A percentile compares a stretch with the other conserved stretches of the same genome.
Conservation (phyloP, 2,888 invertebrate genomes). For the Bugulina stolonifera region DNA sequence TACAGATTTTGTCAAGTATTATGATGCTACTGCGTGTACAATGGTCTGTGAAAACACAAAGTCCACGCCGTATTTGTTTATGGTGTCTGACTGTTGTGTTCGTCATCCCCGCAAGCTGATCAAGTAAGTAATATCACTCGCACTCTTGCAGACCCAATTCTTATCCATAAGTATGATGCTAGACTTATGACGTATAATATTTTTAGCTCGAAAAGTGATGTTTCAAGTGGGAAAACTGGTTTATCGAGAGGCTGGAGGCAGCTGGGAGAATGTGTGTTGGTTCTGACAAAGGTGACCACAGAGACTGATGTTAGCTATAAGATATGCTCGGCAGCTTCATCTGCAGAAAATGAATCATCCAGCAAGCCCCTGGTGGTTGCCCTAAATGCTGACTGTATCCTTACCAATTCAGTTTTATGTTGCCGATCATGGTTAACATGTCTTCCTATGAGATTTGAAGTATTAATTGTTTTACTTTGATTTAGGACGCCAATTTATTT, state of each 20-base stretch:
- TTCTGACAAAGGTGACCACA: background rate
- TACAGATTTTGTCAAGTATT: background rate
- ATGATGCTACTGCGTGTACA: background rate
- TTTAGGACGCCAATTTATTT: no score
- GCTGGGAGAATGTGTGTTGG: background rate
- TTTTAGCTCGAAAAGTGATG: background rate
- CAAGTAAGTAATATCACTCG: background rate
- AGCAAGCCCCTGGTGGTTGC: background rate
- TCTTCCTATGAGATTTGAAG: no score
- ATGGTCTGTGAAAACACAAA: background rate
- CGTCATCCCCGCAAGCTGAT: background rate
- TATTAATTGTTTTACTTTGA: no score
- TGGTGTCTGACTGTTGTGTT: background rate
- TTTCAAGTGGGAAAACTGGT: background rate
- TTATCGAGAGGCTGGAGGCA: background rate
- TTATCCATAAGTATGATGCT: background rate
- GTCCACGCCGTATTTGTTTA: background rate
- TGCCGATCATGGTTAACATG: no score
- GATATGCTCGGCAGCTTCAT: background rate
- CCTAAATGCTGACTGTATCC: conserved; percentile 8
- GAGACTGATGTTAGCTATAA: background rate
- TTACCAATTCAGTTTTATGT: background rate
- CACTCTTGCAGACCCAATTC: background rate
- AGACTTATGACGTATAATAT: no score
- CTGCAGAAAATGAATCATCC: background rate